Conservation (phyloP, 2,797 vertebrate species). For the Lepus oiostolus region DNA sequence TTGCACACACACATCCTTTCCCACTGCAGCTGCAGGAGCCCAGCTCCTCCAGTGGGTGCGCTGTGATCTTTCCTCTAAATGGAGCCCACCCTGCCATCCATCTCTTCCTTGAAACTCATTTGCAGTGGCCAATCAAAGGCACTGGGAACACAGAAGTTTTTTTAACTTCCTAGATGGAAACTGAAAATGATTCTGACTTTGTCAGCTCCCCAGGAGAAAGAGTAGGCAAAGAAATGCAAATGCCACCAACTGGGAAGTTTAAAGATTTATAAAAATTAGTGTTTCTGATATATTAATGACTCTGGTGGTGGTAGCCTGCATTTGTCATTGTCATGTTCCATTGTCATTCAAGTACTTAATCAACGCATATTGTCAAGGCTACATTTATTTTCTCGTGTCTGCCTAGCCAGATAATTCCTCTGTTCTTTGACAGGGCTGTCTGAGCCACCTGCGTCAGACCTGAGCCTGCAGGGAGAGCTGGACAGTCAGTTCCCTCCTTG, state of each 20-base stretch:
- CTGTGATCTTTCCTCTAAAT: background rate
- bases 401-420: constrained; percentile 81
- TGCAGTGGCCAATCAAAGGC: constrained; percentile 61
- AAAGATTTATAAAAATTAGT: constrained; percentile 83
- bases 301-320: constrained; percentile 58
- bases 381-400: constrained; percentile 81
- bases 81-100: background rate
- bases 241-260: constrained; percentile 58
- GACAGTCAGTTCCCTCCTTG: constrained; percentile 54
- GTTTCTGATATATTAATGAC: constrained; percentile 73
- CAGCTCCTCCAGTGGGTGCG: background rate
- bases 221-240: constrained; percentile 69
- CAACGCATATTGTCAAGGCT: constrained; percentile 63
- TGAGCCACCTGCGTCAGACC: constrained; percentile 67
- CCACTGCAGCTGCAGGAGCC: background rate
- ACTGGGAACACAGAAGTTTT: background rate
- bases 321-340: constrained; percentile 83
- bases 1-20: background rate
- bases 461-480: constrained; percentile 68
- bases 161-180: constrained; percentile 50
- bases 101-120: background rate
- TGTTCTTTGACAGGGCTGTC: constrained; percentile 71
- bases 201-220: constrained; percentile 56
- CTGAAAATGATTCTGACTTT: constrained; percentile 27
- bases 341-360: constrained; percentile 83